A percentile compares a stretch with the other conserved stretches of the same genome.
These are phyloP conservation scores for Zaprionus obscuricornis DNA, from an alignment of 2,888 invertebrate species.

Conservation along the genomic window DNA sequence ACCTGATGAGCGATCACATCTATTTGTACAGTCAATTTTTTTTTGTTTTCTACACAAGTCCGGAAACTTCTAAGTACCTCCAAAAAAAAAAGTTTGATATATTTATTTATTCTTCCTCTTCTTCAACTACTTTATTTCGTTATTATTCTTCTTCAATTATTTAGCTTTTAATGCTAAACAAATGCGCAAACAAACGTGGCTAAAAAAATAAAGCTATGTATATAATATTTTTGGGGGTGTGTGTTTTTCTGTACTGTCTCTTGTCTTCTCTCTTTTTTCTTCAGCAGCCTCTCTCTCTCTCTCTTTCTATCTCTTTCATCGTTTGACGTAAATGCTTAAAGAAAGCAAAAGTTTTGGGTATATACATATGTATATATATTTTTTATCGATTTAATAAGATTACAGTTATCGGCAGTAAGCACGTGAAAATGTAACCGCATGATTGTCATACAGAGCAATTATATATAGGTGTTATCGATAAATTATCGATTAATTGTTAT, in stretches of 20 bases:
- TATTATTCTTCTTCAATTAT: neutral
- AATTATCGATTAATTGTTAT: no score
- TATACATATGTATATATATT: no score
- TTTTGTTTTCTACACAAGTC: conserved; percentile 24
- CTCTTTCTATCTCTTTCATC: conserved; percentile 2
- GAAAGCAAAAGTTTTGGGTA: conserved; percentile 17
- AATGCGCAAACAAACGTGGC: conserved; percentile 39
- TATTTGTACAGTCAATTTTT: conserved; percentile 36
- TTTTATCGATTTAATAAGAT: no score
- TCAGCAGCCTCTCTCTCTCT: no score
- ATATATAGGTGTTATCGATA: no score
- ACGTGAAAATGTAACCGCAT: no score
- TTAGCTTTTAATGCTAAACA: conserved; percentile 27
- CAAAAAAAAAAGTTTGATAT: no score
- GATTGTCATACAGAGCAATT: no score
- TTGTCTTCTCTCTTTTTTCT: conserved; percentile 3
- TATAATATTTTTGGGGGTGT: conserved; percentile 35
- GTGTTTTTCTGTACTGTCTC: conserved; percentile 14
- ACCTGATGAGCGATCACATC: conserved; percentile 24
- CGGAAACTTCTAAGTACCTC: conserved; percentile 33
- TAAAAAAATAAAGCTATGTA: conserved; percentile 14
- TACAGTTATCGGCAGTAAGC: no score
- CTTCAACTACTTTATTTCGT: no score
- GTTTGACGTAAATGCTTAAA: conserved; percentile 39
- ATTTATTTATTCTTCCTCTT: conserved; percentile 19